A percentile compares a stretch with the other conserved stretches of the same genome.
These are phyloP conservation scores for Lysiphlebus fabarum DNA, from an alignment of 1,140 invertebrate species.

Conservation along the genomic window DNA sequence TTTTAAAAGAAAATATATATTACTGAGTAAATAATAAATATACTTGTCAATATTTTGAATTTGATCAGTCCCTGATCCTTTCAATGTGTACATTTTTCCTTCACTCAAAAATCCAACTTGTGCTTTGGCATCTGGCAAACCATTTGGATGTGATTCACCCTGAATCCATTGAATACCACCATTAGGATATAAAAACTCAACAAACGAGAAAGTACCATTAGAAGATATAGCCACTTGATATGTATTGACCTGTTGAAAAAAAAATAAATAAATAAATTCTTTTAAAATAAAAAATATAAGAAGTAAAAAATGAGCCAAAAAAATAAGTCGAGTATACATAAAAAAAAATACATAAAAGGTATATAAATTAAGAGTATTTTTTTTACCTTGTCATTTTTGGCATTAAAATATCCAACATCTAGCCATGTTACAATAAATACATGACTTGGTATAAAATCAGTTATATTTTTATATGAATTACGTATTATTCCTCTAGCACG, in stretches of 20 bases:
- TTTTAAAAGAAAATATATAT: constrained; percentile 35
- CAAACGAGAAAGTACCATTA: constrained; percentile 79
- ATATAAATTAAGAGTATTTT: background rate
- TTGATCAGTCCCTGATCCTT: constrained; percentile 84
- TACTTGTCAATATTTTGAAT: constrained; percentile 73
- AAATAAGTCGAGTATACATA: background rate
- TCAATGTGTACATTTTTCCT: constrained; percentile 67
- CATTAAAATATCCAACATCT: constrained; percentile 64
- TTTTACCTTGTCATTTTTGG: constrained; percentile 59
- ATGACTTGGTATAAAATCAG: constrained; percentile 64
- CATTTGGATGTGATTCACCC: constrained; percentile 63
- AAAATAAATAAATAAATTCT: background rate
- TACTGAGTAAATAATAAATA: constrained; percentile 26
- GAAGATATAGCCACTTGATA: constrained; percentile 82
- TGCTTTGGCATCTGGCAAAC: constrained; percentile 79
- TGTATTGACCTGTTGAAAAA: constrained; percentile 62
- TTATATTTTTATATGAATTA: constrained; percentile 66
- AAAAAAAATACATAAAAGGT: background rate
- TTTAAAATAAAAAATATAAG: too few relatives aligned
- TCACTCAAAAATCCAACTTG: constrained; percentile 90
- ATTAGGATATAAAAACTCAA: constrained; percentile 81
- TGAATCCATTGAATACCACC: constrained; percentile 89
- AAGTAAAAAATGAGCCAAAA: background rate
- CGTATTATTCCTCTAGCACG: constrained; percentile 67
- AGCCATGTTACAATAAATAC: constrained; percentile 69